These are phyloP conservation scores for Linnaemya vulpina DNA, from an alignment of 2,888 invertebrate genomes.

Conservation along the genomic window DNA sequence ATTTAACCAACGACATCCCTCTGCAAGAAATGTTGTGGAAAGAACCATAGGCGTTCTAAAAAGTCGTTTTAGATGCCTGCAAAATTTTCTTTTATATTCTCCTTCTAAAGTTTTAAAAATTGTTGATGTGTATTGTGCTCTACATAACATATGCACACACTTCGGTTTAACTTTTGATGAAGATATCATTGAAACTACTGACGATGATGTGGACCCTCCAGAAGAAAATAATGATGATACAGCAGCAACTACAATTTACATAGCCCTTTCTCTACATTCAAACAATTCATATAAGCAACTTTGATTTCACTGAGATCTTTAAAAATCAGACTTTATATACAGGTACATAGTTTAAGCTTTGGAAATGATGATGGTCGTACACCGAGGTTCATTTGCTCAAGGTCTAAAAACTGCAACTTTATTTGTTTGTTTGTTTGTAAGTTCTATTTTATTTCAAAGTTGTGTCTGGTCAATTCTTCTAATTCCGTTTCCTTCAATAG, in stretches of 20 bases:
- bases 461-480: neutral
- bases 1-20: slow-evolving; percentile 26
- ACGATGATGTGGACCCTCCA: slow-evolving; percentile 13
- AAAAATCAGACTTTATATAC: too few relatives aligned
- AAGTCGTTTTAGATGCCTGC: too few relatives aligned
- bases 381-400: slow-evolving; percentile 11
- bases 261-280: slow-evolving; percentile 24
- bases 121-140: slow-evolving; percentile 24
- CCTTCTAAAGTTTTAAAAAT: slow-evolving; percentile 33
- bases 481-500: slow-evolving; percentile 11
- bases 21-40: slow-evolving; percentile 39
- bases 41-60: slow-evolving; percentile 48
- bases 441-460: slow-evolving; percentile 20
- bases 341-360: too few relatives aligned
- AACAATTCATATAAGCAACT: slow-evolving; percentile 37
- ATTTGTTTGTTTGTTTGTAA: slow-evolving; percentile 9
- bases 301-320: neutral
- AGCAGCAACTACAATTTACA: slow-evolving; percentile 11
- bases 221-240: slow-evolving; percentile 27
- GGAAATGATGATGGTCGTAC: slow-evolving; percentile 1
- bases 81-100: slow-evolving; percentile 17
- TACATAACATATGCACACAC: slow-evolving; percentile 30
- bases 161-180: slow-evolving; percentile 5
- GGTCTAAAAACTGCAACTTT: slow-evolving; percentile 21
- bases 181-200: slow-evolving; percentile 4